A percentile compares a stretch with the other conserved stretches of the same genome.
Conservation (phyloP, 2,888 invertebrate species). For the Melipona beecheii region DNA sequence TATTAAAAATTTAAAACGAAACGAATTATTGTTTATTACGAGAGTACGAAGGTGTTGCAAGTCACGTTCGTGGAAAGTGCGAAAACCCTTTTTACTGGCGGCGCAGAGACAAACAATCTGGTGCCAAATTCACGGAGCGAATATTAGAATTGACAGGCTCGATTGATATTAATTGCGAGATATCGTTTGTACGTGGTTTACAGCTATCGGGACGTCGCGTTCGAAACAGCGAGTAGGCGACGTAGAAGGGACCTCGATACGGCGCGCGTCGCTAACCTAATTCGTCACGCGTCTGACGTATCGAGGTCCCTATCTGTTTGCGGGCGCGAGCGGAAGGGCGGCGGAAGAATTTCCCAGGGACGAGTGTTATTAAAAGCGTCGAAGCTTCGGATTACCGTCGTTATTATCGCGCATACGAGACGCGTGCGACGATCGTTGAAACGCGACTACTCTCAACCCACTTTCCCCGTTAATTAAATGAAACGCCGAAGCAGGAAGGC, state of each 20-base stretch:
- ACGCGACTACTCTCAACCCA: constrained; percentile 36
- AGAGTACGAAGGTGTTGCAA: too few species aligned
- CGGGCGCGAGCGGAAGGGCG: too few species aligned
- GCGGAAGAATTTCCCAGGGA: not conserved
- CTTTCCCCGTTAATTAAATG: constrained; percentile 43
- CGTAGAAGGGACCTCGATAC: not conserved
- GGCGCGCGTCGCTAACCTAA: not conserved
- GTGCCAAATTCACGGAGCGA: too few species aligned
- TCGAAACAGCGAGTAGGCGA: not conserved
- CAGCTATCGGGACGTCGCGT: not conserved
- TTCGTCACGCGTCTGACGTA: not conserved
- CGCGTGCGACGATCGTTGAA: constrained; percentile 16
- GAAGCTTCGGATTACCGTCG: constrained; percentile 11
- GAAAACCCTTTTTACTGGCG: too few species aligned
- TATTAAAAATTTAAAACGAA: too few species aligned
- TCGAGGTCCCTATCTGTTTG: too few species aligned
- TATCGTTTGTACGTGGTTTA: too few species aligned
- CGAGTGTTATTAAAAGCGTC: constrained; percentile 13
- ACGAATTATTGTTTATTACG: too few species aligned
- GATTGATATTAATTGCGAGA: not conserved
- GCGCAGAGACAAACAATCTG: too few species aligned
- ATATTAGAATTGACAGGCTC: too few species aligned
- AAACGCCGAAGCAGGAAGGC: not conserved
- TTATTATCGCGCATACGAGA: not conserved
- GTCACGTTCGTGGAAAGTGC: too few species aligned